phyloP scores from a whole-genome alignment of 2,113 vertebrate genomes.

The Mormyrus iriodes region DNA sequence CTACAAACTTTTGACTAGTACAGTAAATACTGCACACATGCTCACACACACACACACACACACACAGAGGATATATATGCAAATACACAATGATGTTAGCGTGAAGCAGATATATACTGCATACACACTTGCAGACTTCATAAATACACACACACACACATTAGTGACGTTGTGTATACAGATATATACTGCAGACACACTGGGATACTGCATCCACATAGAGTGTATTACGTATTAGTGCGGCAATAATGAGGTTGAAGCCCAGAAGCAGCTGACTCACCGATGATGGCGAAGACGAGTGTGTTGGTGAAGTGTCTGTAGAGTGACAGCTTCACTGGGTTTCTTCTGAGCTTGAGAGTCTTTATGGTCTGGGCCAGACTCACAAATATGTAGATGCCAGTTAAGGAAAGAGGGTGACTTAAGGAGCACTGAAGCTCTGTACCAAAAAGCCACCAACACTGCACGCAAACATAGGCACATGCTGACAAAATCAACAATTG shows the following conservation, averaged over 20 bases:
- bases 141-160: too few species aligned
- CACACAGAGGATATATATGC: not conserved
- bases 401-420: conserved; percentile 53
- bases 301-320: conserved; percentile 85
- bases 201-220: too few species aligned
- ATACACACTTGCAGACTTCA: too few species aligned
- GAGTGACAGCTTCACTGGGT: conserved; percentile 78
- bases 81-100: too few species aligned
- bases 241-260: not conserved
- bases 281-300: conserved; percentile 74
- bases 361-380: conserved; percentile 85
- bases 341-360: conserved; percentile 77
- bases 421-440: not conserved
- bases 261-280: conserved; percentile 58
- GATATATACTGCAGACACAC: too few species aligned
- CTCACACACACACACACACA: not conserved
- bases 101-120: too few species aligned
- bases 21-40: not conserved
- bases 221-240: not conserved
- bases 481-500: not conserved
- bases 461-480: not conserved
- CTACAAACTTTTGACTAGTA: not conserved
- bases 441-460: not conserved
- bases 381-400: conserved; percentile 70
- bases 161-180: too few species aligned